Evolutionary conservation across 2,888 invertebrate genomes (phyloP).

Genomic region (Arrhopalites spinosus): DNA sequence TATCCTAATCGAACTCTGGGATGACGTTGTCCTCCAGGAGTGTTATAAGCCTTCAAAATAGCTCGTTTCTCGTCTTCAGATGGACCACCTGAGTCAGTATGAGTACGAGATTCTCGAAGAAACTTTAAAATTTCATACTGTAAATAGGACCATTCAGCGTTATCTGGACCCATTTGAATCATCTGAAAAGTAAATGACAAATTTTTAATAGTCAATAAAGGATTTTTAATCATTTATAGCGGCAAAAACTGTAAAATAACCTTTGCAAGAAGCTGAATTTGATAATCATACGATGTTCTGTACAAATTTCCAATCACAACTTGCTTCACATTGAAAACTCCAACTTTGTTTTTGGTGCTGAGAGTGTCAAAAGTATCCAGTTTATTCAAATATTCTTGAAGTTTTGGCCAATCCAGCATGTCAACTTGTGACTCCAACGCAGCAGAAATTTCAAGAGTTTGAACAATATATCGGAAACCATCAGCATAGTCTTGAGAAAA

Average conservation of each 20-base stretch:
- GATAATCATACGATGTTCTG: neutral
- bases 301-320: constrained; percentile 9
- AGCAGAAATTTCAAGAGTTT: neutral
- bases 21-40: neutral
- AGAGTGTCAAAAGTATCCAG: neutral
- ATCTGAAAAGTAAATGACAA: constrained; percentile 8
- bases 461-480: neutral
- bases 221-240: neutral
- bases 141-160: constrained; percentile 2
- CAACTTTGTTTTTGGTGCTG: neutral
- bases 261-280: neutral
- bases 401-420: neutral
- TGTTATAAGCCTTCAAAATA: neutral
- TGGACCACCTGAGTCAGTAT: neutral
- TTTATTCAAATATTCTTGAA: neutral
- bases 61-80: neutral
- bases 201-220: neutral
- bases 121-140: neutral
- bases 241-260: neutral
- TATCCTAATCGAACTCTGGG: constrained; percentile 7
- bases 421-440: neutral
- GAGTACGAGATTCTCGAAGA: neutral
- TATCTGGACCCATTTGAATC: neutral
- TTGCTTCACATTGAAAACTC: neutral
- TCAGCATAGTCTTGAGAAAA: constrained; percentile 1